Conservation (phyloP, 2,888 invertebrate species). For the Protophormia terraenovae region DNA sequence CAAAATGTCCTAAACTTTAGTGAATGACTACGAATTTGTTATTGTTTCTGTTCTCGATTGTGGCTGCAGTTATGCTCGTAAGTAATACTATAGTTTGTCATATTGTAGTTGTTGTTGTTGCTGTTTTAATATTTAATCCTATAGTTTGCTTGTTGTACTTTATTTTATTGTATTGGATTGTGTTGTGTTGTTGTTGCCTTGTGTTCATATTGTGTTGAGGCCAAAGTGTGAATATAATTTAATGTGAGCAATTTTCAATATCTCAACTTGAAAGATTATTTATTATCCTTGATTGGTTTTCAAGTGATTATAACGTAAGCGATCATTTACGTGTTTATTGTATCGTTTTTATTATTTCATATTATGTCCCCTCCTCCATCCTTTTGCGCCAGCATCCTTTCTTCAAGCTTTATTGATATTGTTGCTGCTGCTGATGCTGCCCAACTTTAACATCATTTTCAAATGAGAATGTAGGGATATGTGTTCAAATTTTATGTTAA, state of each 20-base stretch:
- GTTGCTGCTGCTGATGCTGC: not conserved
- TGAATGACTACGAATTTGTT: slow-evolving; percentile 27
- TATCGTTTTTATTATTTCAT: slow-evolving; percentile 63
- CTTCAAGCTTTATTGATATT: not conserved
- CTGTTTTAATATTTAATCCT: slow-evolving; percentile 71
- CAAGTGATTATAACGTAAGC: slow-evolving; percentile 80
- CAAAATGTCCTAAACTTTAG: slow-evolving; percentile 26
- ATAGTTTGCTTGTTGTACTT: slow-evolving; percentile 64
- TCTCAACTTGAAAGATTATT: slow-evolving; percentile 79
- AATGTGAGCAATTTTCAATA: slow-evolving; percentile 81
- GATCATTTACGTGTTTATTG: slow-evolving; percentile 74
- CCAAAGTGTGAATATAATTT: slow-evolving; percentile 82
- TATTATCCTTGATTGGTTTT: slow-evolving; percentile 81
- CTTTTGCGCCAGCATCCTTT: not conserved
- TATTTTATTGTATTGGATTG: slow-evolving; percentile 18
- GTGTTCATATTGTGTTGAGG: slow-evolving; percentile 76
- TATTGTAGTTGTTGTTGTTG: slow-evolving; percentile 74
- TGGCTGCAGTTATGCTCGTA: slow-evolving; percentile 15
- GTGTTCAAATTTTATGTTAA: slow-evolving; percentile 68
- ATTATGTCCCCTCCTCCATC: not conserved
- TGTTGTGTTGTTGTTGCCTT: slow-evolving; percentile 37
- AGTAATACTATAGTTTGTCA: slow-evolving; percentile 41
- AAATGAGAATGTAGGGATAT: not conserved
- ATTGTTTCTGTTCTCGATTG: slow-evolving; percentile 24
- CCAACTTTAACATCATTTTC: slow-evolving; percentile 32